Evolutionary conservation across 2,113 vertebrate genomes (phyloP).

Genomic region (Hepsetus odoe): DNA sequence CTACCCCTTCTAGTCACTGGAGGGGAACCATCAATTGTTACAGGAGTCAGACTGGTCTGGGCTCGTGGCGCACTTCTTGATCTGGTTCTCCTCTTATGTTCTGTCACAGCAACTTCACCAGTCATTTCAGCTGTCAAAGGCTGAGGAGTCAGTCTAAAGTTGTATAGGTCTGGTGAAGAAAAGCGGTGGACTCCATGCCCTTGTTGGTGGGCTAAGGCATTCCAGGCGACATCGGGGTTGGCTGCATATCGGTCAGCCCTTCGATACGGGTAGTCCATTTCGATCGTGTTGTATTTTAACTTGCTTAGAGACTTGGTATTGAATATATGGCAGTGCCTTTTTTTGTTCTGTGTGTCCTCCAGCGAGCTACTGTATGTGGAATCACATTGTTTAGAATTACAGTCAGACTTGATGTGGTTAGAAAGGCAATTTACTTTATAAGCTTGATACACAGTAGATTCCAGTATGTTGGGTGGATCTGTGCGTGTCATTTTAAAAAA

Average conservation of each 20-base stretch:
- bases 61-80: constrained; percentile 89
- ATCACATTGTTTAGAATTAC: constrained; percentile 85
- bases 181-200: constrained; percentile 70
- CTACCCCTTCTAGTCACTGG: constrained; percentile 78
- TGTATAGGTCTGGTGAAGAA: constrained; percentile 75
- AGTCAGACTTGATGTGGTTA: constrained; percentile 69
- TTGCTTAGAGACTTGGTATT: constrained; percentile 85
- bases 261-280: constrained; percentile 82
- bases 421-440: constrained; percentile 84
- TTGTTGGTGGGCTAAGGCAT: constrained; percentile 74
- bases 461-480: constrained; percentile 91
- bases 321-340: constrained; percentile 90
- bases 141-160: constrained; percentile 68
- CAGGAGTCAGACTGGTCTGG: constrained; percentile 79
- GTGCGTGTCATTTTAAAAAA: constrained; percentile 99
- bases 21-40: constrained; percentile 77
- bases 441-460: constrained; percentile 91
- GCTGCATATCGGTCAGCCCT: constrained; percentile 67
- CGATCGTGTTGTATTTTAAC: constrained; percentile 62
- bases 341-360: constrained; percentile 80
- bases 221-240: constrained; percentile 76
- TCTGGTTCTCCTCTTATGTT: constrained; percentile 83
- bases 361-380: constrained; percentile 74
- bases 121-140: constrained; percentile 65
- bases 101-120: constrained; percentile 66